Evolutionary conservation across 2,888 invertebrate species (phyloP).

Genomic region (Saturnia pavonia): DNA sequence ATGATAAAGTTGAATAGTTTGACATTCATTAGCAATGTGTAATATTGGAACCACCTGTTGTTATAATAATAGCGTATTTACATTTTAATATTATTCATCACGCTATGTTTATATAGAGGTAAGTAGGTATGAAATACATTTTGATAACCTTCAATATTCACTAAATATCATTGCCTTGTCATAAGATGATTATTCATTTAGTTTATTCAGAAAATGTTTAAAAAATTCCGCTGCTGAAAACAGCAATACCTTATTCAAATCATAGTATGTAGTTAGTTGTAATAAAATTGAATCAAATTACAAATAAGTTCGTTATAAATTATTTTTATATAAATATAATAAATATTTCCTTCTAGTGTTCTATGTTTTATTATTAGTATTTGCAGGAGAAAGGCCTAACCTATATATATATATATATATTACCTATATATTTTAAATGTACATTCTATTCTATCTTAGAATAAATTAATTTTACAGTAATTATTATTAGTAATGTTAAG

Average conservation of each 20-base stretch:
- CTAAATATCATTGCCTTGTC: not conserved
- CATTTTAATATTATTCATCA: not conserved
- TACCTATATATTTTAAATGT: no score
- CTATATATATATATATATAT: no score
- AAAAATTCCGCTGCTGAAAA: not conserved
- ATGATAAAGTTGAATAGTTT: not conserved
- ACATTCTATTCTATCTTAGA: no score
- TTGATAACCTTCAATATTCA: not conserved
- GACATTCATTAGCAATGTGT: not conserved
- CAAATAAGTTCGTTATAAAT: not conserved
- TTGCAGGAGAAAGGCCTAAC: no score
- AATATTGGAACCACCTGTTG: constrained; percentile 10
- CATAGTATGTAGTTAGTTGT: no score
- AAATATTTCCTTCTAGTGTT: not conserved
- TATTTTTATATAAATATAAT: not conserved
- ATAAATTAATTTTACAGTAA: not conserved
- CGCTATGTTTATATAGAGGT: not conserved
- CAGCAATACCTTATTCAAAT: no score
- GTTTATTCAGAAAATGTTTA: no score
- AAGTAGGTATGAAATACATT: not conserved
- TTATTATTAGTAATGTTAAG: not conserved
- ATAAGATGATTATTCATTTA: not conserved
- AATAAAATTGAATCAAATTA: not conserved
- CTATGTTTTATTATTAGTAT: not conserved
- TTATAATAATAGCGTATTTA: not conserved